phyloP scores from a whole-genome alignment of 2,888 invertebrate genomes.

The Prosopocoilus inquinatus region DNA sequence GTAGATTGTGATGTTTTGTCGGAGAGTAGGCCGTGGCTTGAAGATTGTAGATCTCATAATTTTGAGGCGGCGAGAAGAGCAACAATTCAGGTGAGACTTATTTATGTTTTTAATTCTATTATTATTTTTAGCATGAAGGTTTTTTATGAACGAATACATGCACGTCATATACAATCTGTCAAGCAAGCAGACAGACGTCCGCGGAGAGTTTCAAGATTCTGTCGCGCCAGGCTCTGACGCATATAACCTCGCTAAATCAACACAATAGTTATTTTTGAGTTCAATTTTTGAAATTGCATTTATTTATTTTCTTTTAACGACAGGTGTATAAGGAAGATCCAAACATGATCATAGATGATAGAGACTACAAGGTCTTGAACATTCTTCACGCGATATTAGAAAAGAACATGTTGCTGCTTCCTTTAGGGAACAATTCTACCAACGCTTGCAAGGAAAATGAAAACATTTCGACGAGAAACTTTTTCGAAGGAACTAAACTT shows the following conservation, averaged over 20 bases:
- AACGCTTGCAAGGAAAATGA: conserved; percentile 46
- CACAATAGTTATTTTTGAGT: too few species aligned
- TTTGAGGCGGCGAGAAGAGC: conserved; percentile 50
- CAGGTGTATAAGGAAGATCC: conserved; percentile 52
- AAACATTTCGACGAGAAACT: conserved; percentile 47
- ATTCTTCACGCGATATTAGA: conserved; percentile 46
- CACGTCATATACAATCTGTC: too few species aligned
- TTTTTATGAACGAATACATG: too few species aligned
- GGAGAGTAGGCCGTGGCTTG: conserved; percentile 48
- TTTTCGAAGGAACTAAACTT: conserved; percentile 51
- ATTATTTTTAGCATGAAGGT: not conserved
- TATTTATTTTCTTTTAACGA: conserved; percentile 8
- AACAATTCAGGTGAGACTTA: conserved; percentile 44
- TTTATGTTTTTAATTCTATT: not conserved
- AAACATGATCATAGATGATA: conserved; percentile 50
- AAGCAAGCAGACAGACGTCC: too few species aligned
- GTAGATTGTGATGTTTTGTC: conserved; percentile 39
- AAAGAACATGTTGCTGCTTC: conserved; percentile 47
- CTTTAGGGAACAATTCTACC: conserved; percentile 44
- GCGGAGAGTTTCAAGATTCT: too few species aligned
- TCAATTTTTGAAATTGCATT: not conserved
- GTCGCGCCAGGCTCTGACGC: too few species aligned
- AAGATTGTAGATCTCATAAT: conserved; percentile 44
- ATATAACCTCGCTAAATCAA: too few species aligned
- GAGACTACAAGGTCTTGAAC: conserved; percentile 44